Evolutionary conservation across 2,888 invertebrate species (phyloP).

Genomic region (Leucoptera coffeella): DNA sequence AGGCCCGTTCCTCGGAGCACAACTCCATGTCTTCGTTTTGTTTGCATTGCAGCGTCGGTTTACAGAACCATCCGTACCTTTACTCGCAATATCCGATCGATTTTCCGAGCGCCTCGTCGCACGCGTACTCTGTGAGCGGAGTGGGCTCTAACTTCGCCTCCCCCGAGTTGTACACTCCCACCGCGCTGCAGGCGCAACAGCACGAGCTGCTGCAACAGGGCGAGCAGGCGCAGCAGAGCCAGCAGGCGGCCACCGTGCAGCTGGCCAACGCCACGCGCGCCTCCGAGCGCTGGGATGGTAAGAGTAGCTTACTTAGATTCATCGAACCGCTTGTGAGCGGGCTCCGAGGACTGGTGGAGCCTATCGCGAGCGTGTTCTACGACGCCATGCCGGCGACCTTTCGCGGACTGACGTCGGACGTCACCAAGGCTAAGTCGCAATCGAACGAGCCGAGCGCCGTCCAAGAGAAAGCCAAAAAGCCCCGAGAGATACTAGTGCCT

Average conservation of each 20-base stretch:
- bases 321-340: conserved; percentile 35
- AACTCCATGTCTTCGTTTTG: too few species aligned
- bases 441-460: conserved; percentile 1
- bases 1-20: too few species aligned
- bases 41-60: conserved; percentile 46
- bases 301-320: conserved; percentile 39
- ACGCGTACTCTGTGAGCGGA: conserved; percentile 48
- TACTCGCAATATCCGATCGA: conserved; percentile 51
- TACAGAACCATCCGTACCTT: conserved; percentile 45
- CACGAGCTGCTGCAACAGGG: conserved; percentile 38
- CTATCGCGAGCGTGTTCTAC: conserved; percentile 34
- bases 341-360: conserved; percentile 27
- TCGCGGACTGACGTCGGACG: conserved; percentile 31
- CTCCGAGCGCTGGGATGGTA: conserved; percentile 47
- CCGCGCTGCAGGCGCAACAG: conserved; percentile 27
- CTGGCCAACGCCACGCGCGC: conserved; percentile 36
- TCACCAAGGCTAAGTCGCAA: conserved; percentile 17
- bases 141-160: conserved; percentile 42
- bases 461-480: conserved; percentile 20
- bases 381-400: conserved; percentile 35
- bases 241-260: conserved; percentile 33
- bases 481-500: conserved; percentile 29
- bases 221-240: conserved; percentile 45
- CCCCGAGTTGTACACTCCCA: conserved; percentile 41
- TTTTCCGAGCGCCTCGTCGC: conserved; percentile 47